Evolutionary conservation across 2,797 vertebrate genomes (phyloP).

Genomic region (Diglossa cyanea): DNA sequence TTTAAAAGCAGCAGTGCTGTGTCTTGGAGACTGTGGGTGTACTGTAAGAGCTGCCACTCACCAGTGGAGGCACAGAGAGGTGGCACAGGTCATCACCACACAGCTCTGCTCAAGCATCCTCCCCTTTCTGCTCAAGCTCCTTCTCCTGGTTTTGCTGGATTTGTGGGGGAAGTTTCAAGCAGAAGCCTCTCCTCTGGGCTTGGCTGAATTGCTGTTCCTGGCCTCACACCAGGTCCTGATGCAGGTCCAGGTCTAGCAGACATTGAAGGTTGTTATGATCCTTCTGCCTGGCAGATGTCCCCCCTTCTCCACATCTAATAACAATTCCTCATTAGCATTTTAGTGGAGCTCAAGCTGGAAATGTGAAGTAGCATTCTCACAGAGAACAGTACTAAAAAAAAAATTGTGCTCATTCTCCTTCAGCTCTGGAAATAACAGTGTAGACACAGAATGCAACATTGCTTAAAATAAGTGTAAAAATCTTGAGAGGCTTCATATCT

Average conservation of each 20-base stretch:
- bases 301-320: not conserved
- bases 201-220: not conserved
- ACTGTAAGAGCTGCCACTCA: not conserved
- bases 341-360: not conserved
- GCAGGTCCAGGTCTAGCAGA: not conserved
- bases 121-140: fast-evolving
- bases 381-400: not conserved
- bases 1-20: not conserved
- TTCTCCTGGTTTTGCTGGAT: not conserved
- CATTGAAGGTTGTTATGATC: not conserved
- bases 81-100: fast-evolving
- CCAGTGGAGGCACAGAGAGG: not conserved
- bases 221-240: not conserved
- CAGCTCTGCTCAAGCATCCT: not conserved
- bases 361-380: not conserved
- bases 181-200: not conserved
- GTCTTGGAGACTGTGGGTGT: not conserved
- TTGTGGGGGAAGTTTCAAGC: not conserved
- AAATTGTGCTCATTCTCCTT: not conserved
- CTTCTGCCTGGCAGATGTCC: not conserved
- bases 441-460: not conserved
- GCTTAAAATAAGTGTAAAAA: constrained; percentile 15
- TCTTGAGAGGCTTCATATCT: not conserved
- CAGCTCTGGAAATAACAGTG: not conserved
- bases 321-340: not conserved